Conservation (phyloP, 2,113 vertebrate species). For the Vulpes lagopus region DNA sequence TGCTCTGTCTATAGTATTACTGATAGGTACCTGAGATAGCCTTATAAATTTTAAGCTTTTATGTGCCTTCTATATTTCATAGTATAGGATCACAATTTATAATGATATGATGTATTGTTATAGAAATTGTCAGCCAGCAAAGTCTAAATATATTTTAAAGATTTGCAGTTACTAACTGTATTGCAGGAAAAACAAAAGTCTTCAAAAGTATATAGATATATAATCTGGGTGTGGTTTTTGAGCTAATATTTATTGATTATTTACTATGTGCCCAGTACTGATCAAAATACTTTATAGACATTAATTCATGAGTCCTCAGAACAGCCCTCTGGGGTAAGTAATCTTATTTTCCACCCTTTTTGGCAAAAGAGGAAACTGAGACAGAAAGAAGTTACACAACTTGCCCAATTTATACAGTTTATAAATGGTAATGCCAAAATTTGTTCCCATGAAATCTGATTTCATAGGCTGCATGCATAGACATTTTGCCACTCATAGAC, state of each 20-base stretch:
- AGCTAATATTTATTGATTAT: conserved; percentile 28
- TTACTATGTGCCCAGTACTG: neutral
- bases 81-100: conserved; percentile 13
- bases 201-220: conserved; percentile 23
- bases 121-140: conserved; percentile 46
- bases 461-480: neutral
- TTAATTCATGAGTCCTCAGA: conserved; percentile 16
- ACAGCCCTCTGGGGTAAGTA: neutral
- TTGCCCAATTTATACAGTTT: neutral
- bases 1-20: conserved; percentile 59
- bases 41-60: conserved; percentile 67
- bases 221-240: conserved; percentile 29
- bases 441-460: neutral
- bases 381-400: neutral
- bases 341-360: neutral
- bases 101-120: conserved; percentile 25
- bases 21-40: conserved; percentile 24
- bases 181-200: conserved; percentile 31
- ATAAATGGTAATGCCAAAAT: neutral
- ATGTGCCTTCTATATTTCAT: conserved; percentile 23
- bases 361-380: conserved; percentile 21
- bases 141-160: conserved; percentile 65
- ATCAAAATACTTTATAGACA: neutral
- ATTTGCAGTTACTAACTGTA: conserved; percentile 40
- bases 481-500: neutral